A percentile compares a stretch with the other conserved stretches of the same genome.
Evolutionary conservation across 2,888 invertebrate genomes (phyloP).

Genomic region (Hylaea fasciaria): DNA sequence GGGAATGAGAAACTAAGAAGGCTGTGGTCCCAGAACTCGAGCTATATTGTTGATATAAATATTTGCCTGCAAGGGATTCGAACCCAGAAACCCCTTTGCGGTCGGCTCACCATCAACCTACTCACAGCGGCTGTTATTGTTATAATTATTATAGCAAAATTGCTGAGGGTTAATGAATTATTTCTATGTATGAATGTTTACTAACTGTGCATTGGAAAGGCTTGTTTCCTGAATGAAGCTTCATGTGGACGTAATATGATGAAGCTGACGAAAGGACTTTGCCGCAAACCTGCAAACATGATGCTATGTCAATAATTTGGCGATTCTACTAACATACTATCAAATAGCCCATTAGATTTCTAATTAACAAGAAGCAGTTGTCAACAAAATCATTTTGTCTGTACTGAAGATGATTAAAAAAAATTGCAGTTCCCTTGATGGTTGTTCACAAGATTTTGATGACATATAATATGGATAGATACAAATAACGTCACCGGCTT

Average conservation of each 20-base stretch:
- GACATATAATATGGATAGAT: neutral
- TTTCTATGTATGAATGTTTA: conserved; percentile 37
- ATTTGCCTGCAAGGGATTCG: no score
- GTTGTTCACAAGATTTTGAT: neutral
- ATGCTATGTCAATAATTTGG: conserved; percentile 28
- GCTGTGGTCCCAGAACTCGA: no score
- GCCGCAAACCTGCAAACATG: conserved; percentile 86
- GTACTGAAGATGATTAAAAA: conserved; percentile 12
- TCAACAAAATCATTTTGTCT: conserved; percentile 44
- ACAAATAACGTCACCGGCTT: no score
- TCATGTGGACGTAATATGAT: conserved; percentile 93
- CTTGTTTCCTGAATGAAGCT: conserved; percentile 91
- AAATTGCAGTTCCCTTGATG: neutral
- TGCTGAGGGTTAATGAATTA: conserved; percentile 3
- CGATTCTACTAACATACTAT: conserved; percentile 23
- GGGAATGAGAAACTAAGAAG: no score
- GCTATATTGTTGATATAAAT: no score
- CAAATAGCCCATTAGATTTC: conserved; percentile 14
- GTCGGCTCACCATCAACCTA: no score
- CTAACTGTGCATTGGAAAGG: conserved; percentile 90
- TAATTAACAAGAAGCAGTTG: conserved; percentile 32
- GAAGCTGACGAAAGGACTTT: conserved; percentile 91
- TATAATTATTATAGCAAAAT: conserved; percentile 6
- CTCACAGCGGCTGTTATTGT: neutral
- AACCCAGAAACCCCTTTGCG: no score